These are phyloP conservation scores for Oryzias javanicus DNA, from an alignment of 2,113 vertebrate genomes.

Conservation along the genomic window DNA sequence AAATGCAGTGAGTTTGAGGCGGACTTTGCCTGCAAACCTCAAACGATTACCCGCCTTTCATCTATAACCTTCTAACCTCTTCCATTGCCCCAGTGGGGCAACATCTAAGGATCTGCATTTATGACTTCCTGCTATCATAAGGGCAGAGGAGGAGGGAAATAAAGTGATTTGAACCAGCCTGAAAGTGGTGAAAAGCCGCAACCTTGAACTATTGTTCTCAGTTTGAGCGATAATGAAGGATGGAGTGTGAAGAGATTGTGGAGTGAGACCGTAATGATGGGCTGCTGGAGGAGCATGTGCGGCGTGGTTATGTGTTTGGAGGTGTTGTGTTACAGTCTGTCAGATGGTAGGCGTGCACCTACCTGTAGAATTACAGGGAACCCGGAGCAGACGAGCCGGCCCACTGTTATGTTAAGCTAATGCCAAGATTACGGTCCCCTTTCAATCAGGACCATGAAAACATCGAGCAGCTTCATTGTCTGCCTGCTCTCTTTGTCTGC, in stretches of 20 bases:
- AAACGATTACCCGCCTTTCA: conserved; percentile 48
- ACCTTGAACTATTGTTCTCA: conserved; percentile 35
- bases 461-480: conserved; percentile 6
- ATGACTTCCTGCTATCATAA: conserved; percentile 44
- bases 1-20: neutral
- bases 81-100: conserved; percentile 15
- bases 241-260: conserved; percentile 27
- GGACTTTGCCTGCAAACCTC: conserved; percentile 19
- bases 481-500: conserved; percentile 25
- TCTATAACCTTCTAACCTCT: conserved; percentile 51
- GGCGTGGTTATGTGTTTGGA: conserved; percentile 27
- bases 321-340: conserved; percentile 41
- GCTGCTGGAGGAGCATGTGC: conserved; percentile 21
- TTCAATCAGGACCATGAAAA: conserved; percentile 50
- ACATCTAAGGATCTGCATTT: conserved; percentile 56
- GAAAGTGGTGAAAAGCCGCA: conserved; percentile 21
- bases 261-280: conserved; percentile 11
- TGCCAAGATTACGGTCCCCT: conserved; percentile 58
- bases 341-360: conserved; percentile 43
- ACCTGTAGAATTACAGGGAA: conserved; percentile 49
- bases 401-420: conserved; percentile 48
- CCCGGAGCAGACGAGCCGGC: conserved; percentile 47
- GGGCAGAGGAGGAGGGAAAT: conserved; percentile 4
- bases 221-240: conserved; percentile 40
- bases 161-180: conserved; percentile 15